These are phyloP conservation scores for Jaculus jaculus DNA, from an alignment of 2,113 vertebrate species.

Conservation along the genomic window DNA sequence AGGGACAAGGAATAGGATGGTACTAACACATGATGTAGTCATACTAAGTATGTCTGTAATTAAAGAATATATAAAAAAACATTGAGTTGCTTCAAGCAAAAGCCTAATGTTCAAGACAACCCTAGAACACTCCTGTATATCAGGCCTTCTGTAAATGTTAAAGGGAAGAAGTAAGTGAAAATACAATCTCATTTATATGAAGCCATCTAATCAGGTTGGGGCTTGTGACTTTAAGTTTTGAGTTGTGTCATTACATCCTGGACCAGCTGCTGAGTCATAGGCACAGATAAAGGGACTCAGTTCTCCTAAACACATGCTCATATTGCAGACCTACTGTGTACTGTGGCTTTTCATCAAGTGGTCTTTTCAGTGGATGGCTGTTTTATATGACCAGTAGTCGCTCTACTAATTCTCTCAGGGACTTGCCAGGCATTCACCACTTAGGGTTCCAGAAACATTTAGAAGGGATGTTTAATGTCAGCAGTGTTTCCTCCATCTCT, in stretches of 20 bases:
- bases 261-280: conserved; percentile 17
- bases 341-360: neutral
- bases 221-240: conserved; percentile 13
- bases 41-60: too few relatives aligned
- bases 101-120: neutral
- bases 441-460: conserved; percentile 46
- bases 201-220: conserved; percentile 18
- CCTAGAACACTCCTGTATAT: neutral
- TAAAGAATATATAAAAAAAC: neutral
- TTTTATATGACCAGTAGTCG: neutral
- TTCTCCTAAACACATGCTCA: conserved; percentile 52
- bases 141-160: neutral
- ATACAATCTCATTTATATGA: conserved; percentile 16
- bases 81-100: conserved; percentile 39
- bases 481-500: conserved; percentile 72
- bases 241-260: conserved; percentile 37
- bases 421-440: neutral
- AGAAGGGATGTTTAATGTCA: conserved; percentile 80
- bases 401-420: conserved; percentile 61
- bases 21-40: too few relatives aligned
- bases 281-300: conserved; percentile 19
- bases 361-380: neutral
- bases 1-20: too few relatives aligned
- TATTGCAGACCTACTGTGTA: neutral
- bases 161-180: conserved; percentile 27